A percentile compares a stretch with the other conserved stretches of the same genome.
Conservation (phyloP, 2,113 vertebrate genomes). For the Polyodon spathula region DNA sequence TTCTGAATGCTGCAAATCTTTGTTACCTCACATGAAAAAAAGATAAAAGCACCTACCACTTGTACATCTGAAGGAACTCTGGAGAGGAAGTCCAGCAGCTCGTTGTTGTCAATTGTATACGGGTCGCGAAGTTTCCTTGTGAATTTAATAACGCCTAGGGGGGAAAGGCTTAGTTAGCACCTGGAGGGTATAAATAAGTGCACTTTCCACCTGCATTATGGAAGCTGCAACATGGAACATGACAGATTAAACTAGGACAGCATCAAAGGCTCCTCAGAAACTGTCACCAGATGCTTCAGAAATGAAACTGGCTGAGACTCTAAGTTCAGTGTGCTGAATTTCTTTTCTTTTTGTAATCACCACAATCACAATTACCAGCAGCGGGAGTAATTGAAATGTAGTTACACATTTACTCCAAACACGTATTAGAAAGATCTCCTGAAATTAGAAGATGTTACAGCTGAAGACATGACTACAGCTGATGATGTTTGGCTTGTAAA, state of each 20-base stretch:
- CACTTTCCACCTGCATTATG: conserved; percentile 19
- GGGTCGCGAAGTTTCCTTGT: conserved; percentile 95
- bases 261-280: conserved; percentile 25
- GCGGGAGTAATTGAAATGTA: too few relatives aligned
- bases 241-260: background rate
- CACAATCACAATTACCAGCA: too few relatives aligned
- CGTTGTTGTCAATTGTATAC: conserved; percentile 92
- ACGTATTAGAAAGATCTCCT: too few relatives aligned
- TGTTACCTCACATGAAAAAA: conserved; percentile 5
- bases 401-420: too few relatives aligned
- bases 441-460: too few relatives aligned
- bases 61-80: conserved; percentile 94
- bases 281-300: background rate
- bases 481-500: too few relatives aligned
- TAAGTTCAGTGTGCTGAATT: too few relatives aligned
- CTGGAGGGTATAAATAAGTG: conserved; percentile 14
- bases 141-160: conserved; percentile 94
- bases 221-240: conserved; percentile 18
- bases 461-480: too few relatives aligned
- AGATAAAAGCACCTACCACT: conserved; percentile 70
- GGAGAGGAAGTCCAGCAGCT: conserved; percentile 93
- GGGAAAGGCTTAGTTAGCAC: conserved; percentile 12
- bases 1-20: background rate
- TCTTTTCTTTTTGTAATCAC: too few relatives aligned
- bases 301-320: background rate